A percentile compares a stretch with the other conserved stretches of the same genome.
Evolutionary conservation across 2,888 invertebrate species (phyloP).

Genomic region (Thymelicus acteon): DNA sequence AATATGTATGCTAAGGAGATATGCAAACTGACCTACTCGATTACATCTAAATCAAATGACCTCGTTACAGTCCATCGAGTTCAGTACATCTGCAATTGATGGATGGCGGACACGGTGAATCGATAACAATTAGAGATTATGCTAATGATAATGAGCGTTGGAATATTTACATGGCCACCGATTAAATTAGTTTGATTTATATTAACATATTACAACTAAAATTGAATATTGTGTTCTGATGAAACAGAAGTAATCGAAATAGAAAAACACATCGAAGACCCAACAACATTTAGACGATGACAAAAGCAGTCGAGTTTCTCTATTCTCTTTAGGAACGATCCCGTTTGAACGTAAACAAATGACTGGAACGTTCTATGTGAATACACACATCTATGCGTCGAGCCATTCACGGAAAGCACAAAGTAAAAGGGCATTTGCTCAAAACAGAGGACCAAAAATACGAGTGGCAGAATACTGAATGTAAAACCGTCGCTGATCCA

Average conservation of each 20-base stretch:
- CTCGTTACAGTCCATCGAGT: conserved; percentile 17
- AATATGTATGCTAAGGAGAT: conserved; percentile 19
- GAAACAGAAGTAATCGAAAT: neutral
- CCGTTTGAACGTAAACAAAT: conserved; percentile 22
- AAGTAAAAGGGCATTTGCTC: conserved; percentile 44
- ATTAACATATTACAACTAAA: neutral
- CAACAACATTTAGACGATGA: conserved; percentile 5
- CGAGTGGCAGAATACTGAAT: conserved; percentile 41
- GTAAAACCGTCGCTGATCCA: conserved; percentile 45
- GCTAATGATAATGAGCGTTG: conserved; percentile 14
- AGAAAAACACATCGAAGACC: neutral
- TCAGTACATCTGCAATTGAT: conserved; percentile 19
- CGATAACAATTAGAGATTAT: conserved; percentile 16
- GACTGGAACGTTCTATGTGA: conserved; percentile 17
- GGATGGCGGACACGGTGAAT: conserved; percentile 3
- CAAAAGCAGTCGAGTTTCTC: conserved; percentile 10
- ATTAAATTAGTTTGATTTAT: neutral
- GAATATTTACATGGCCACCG: neutral
- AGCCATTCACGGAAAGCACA: conserved; percentile 40
- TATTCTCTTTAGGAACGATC: conserved; percentile 17
- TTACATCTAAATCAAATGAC: conserved; percentile 26
- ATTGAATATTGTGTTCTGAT: neutral
- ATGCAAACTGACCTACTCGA: conserved; percentile 22
- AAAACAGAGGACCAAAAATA: conserved; percentile 44
- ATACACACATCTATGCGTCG: conserved; percentile 27